These are phyloP conservation scores for Akabosia matsudoensis DNA, from an alignment of 1,140 invertebrate genomes.

Conservation along the genomic window DNA sequence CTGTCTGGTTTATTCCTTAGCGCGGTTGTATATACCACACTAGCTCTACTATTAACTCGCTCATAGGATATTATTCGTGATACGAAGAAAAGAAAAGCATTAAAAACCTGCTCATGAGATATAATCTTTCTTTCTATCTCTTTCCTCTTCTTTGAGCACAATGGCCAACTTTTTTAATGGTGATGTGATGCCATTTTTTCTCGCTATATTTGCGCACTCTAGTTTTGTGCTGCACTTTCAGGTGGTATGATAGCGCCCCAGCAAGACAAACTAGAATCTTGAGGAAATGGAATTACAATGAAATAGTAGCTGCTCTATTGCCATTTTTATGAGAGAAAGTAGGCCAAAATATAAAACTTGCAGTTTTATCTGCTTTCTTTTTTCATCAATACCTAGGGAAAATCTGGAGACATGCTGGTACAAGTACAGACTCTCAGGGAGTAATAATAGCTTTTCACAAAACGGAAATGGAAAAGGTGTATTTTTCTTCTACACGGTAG, in stretches of 20 bases:
- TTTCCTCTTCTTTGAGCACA: neutral
- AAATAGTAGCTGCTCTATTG: neutral
- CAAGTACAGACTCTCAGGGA: neutral
- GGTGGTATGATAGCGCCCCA: neutral
- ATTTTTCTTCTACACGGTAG: neutral
- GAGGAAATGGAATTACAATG: neutral
- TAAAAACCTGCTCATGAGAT: neutral
- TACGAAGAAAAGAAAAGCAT: neutral
- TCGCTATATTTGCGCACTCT: neutral
- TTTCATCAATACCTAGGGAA: neutral
- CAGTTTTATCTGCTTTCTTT: neutral
- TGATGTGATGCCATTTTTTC: neutral
- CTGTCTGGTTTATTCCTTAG: too few relatives aligned
- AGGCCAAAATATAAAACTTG: neutral
- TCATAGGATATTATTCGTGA: too few relatives aligned
- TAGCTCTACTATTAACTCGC: too few relatives aligned
- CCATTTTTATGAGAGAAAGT: neutral
- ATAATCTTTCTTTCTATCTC: neutral
- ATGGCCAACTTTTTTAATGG: neutral
- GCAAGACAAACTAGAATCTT: neutral
- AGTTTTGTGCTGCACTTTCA: neutral
- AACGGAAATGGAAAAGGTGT: neutral
- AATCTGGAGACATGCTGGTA: neutral
- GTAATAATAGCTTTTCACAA: neutral
- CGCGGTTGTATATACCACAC: too few relatives aligned